Base-by-base conservation (phyloP, 2,113 vertebrate species). In the Menidia beryllina region DNA sequence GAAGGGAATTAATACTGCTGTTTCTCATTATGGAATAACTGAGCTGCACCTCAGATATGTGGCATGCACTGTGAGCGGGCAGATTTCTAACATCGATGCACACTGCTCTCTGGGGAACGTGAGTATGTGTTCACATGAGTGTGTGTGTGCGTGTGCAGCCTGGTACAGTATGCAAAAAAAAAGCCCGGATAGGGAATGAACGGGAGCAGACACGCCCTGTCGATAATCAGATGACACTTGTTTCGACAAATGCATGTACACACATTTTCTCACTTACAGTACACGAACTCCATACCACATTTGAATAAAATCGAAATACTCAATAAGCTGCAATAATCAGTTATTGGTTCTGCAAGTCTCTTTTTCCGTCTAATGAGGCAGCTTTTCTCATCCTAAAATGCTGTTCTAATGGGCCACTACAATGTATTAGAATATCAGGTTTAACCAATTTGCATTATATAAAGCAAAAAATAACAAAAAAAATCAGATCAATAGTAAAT, bases 11-110 rank as follows among this genome's bases (percentile, higher is more conserved):
- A 93, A 91, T 86, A 34, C 30, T 34, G 83, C 91, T 91, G 90
- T 86, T 92, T 91, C 89, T 90, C 90, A 92, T 93, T 92, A 91
- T 82, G 71, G 78, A 89, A 87, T 88, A 88, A 87, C 81, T 78
- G 69, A 87, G 82, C 85, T 34, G 30, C 30, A 10, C 30, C 10
- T 34, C 30, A 34, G 30, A 34, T 34, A 34, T 34, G 30, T 34
- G 30, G 10, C 30, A 34, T 34, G 30, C 30, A 34, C 30, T 34
- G 30, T 34, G 30, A 34, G 30, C 30, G 10, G 79, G 73, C 66
- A 19, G 64, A 54, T 84, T 82, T 53, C 51, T 36, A 71, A 52
- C 72, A 77, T 75, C 68, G 69, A 64, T 67, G 39, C 51, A 20
- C 68, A 15, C 43, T 20, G 34, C 52, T 39, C 48, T n/a, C 30